phyloP scores from a whole-genome alignment of 2,888 invertebrate species.

The Morpho deidamia region DNA sequence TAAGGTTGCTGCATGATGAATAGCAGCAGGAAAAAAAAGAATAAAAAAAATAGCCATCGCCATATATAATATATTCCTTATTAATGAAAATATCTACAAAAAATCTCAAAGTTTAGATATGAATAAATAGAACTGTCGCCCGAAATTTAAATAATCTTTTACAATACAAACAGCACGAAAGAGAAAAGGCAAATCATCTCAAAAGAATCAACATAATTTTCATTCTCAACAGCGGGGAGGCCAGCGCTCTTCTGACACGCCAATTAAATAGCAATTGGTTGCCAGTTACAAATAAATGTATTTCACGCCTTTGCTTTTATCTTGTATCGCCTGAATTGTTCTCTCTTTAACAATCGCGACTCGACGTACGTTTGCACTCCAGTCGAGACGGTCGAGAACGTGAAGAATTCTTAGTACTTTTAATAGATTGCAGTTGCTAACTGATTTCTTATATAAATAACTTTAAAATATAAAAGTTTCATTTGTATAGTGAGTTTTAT shows the following conservation, averaged over 20 bases:
- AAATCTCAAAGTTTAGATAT: not conserved
- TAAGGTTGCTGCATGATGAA: too few species aligned
- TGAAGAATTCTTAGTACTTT: constrained; percentile 8
- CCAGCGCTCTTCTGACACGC: constrained; percentile 43
- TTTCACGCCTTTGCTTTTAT: constrained; percentile 60
- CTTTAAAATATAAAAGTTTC: too few species aligned
- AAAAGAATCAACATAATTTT: constrained; percentile 34
- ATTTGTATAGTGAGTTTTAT: too few species aligned
- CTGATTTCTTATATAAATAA: too few species aligned
- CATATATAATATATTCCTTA: not conserved
- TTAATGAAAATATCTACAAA: not conserved
- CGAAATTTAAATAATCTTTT: constrained; percentile 10
- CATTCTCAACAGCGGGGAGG: constrained; percentile 29
- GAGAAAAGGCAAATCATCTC: constrained; percentile 27
- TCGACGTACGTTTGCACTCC: constrained; percentile 52
- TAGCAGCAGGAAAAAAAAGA: too few species aligned
- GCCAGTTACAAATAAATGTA: constrained; percentile 58
- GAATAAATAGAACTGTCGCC: not conserved
- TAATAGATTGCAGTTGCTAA: not conserved
- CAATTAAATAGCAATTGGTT: constrained; percentile 63
- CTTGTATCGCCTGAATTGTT: constrained; percentile 66
- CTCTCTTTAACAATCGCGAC: constrained; percentile 57
- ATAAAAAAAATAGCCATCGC: too few species aligned
- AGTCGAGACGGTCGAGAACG: constrained; percentile 34
- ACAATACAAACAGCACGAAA: constrained; percentile 19